Conservation (phyloP, 2,797 vertebrate species). For the Babyrousa celebensis region DNA sequence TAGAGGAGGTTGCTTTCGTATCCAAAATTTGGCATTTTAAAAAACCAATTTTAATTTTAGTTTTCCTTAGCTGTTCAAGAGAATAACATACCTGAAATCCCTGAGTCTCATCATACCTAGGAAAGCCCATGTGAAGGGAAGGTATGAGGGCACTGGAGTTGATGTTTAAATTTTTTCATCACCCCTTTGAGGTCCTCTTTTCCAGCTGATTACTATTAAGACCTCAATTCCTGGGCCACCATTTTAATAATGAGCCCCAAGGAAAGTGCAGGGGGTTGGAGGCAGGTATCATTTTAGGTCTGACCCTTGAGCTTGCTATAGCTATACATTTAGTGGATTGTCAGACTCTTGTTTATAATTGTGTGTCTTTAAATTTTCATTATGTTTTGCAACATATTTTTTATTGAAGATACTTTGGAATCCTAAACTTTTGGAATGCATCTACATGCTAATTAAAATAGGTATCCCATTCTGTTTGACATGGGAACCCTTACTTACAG, state of each 20-base stretch:
- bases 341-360: neutral
- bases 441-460: neutral
- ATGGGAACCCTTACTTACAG: neutral
- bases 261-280: neutral
- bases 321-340: neutral
- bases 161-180: neutral
- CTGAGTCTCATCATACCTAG: neutral
- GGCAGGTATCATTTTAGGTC: neutral
- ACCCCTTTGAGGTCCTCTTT: neutral
- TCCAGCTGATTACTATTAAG: neutral
- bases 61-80: neutral
- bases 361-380: neutral
- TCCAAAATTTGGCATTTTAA: neutral
- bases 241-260: neutral
- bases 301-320: neutral
- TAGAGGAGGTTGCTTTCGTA: neutral
- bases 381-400: neutral
- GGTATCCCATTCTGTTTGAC: neutral
- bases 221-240: neutral
- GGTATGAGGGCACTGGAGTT: neutral
- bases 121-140: neutral
- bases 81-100: neutral
- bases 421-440: neutral
- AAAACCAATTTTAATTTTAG: neutral
- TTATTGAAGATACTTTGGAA: neutral